These are phyloP conservation scores for Heliconius congener DNA, from an alignment of 1,140 invertebrate species.

Conservation along the genomic window DNA sequence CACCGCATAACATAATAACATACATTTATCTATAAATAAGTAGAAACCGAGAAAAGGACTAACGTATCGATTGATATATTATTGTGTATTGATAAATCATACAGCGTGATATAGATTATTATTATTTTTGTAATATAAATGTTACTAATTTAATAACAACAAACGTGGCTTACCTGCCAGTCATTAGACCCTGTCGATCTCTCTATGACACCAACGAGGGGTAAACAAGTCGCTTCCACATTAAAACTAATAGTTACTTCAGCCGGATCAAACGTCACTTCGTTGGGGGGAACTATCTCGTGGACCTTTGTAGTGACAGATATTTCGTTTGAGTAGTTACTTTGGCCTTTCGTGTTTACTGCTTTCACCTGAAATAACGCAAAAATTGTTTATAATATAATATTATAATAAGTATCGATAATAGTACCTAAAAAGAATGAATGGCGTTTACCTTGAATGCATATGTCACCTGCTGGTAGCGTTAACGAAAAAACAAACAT, in stretches of 20 bases:
- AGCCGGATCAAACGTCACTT: constrained; percentile 91
- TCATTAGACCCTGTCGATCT: constrained; percentile 82
- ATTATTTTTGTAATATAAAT: too few species aligned
- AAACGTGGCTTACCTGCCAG: constrained; percentile 81
- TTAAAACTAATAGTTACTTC: constrained; percentile 88
- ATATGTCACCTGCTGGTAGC: constrained; percentile 80
- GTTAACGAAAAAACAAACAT: constrained; percentile 62
- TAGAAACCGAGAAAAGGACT: too few species aligned
- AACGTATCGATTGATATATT: too few species aligned
- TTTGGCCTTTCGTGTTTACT: constrained; percentile 91
- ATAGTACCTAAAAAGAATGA: constrained; percentile 16
- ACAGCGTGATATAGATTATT: too few species aligned
- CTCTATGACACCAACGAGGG: constrained; percentile 88
- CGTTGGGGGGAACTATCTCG: constrained; percentile 89
- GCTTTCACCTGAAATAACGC: constrained; percentile 86
- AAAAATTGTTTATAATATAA: constrained; percentile 7
- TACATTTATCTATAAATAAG: too few species aligned
- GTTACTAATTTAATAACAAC: too few species aligned
- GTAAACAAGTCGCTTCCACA: constrained; percentile 88
- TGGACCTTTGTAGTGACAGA: constrained; percentile 90
- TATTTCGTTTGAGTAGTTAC: constrained; percentile 92
- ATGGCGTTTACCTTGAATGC: constrained; percentile 72
- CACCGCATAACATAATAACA: too few species aligned
- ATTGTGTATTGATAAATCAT: too few species aligned
- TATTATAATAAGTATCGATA: not conserved